A percentile compares a stretch with the other conserved stretches of the same genome.
Evolutionary conservation across 2,797 vertebrate species (phyloP).

Genomic region (Notolabrus celidotus): DNA sequence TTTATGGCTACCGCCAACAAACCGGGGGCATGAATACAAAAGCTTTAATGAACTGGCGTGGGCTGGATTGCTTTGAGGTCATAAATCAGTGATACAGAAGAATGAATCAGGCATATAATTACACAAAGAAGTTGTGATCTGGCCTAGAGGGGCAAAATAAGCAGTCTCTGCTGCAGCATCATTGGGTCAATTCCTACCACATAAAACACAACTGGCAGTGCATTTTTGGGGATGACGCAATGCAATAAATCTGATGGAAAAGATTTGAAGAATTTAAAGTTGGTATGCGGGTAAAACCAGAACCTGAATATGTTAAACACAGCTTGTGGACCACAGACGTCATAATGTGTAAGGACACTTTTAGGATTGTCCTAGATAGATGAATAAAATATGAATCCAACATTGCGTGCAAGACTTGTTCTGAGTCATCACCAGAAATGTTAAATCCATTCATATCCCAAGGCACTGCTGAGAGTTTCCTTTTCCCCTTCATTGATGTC

Average conservation of each 20-base stretch:
- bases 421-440: slow-evolving; percentile 51
- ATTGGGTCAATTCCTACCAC: slow-evolving; percentile 26
- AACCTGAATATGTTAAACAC: not conserved
- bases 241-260: slow-evolving; percentile 27
- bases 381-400: slow-evolving; percentile 57
- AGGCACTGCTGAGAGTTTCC: slow-evolving; percentile 44
- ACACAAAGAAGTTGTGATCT: slow-evolving; percentile 44
- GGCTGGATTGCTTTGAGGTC: slow-evolving; percentile 39
- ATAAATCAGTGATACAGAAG: slow-evolving; percentile 49
- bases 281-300: slow-evolving; percentile 21
- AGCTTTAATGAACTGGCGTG: slow-evolving; percentile 47
- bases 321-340: slow-evolving; percentile 38
- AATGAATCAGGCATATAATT: slow-evolving; percentile 49
- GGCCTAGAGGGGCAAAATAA: slow-evolving; percentile 1
- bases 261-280: slow-evolving; percentile 24
- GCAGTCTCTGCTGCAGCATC: not conserved
- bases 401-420: slow-evolving; percentile 44
- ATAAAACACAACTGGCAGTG: slow-evolving; percentile 32
- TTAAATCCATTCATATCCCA: slow-evolving; percentile 61
- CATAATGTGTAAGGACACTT: slow-evolving; percentile 47
- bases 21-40: slow-evolving; percentile 27
- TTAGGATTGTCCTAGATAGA: slow-evolving; percentile 31
- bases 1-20: slow-evolving; percentile 39
- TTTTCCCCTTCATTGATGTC: slow-evolving; percentile 48
- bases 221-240: slow-evolving; percentile 18